Evolutionary conservation across 2,888 invertebrate species (phyloP).

Genomic region (Sialis fuliginosa): DNA sequence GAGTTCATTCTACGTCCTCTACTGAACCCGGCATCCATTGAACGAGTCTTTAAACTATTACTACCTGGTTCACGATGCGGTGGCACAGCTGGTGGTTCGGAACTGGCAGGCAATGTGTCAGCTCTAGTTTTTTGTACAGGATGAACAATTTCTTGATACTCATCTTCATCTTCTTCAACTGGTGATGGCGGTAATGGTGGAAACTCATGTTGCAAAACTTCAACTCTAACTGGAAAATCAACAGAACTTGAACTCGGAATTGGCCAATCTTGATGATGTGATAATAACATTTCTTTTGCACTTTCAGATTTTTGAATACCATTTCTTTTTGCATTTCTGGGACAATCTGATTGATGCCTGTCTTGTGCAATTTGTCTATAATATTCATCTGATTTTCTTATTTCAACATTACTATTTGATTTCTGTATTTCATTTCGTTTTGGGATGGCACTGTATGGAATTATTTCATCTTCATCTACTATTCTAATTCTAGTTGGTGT

Average conservation of each 20-base stretch:
- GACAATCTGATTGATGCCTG: conserved; percentile 10
- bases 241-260: conserved; percentile 26
- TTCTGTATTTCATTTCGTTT: conserved; percentile 40
- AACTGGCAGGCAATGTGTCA: conserved; percentile 33
- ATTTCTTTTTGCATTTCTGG: conserved; percentile 31
- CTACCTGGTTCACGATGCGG: conserved; percentile 47
- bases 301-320: conserved; percentile 60
- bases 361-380: conserved; percentile 17
- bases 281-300: conserved; percentile 49
- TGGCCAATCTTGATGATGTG: conserved; percentile 25
- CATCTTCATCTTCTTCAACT: conserved; percentile 60
- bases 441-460: conserved; percentile 13
- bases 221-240: conserved; percentile 43
- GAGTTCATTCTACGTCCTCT: conserved; percentile 23
- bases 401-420: conserved; percentile 42
- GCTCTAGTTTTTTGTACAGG: conserved; percentile 31
- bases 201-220: conserved; percentile 50
- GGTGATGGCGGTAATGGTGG: conserved; percentile 73
- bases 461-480: not conserved
- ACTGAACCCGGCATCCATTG: conserved; percentile 53
- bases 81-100: conserved; percentile 51
- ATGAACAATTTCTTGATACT: conserved; percentile 48
- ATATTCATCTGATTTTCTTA: conserved; percentile 27
- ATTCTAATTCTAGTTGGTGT: not conserved
- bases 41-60: conserved; percentile 64